These are phyloP conservation scores for Amphiduros pacificus DNA, from an alignment of 2,888 invertebrate genomes.

Conservation along the genomic window DNA sequence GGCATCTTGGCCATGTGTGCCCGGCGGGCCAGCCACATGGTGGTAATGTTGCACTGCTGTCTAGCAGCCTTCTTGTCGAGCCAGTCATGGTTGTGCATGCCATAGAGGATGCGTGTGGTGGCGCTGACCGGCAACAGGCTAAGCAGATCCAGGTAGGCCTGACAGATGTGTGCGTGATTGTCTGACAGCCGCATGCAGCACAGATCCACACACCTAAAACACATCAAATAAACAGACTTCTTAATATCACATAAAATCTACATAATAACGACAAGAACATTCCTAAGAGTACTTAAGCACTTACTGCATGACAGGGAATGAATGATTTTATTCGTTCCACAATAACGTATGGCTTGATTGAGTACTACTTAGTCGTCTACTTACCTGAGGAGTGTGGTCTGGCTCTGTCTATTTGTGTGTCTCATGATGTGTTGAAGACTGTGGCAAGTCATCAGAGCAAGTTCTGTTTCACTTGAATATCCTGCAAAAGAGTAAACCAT, in stretches of 20 bases:
- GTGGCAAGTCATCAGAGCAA: slow-evolving; percentile 38
- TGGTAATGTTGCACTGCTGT: slow-evolving; percentile 36
- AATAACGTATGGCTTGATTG: too few relatives aligned
- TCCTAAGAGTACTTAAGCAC: too few relatives aligned
- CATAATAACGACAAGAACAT: too few relatives aligned
- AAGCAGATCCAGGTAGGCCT: slow-evolving; percentile 46
- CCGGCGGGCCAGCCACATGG: slow-evolving; percentile 50
- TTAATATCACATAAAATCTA: not conserved
- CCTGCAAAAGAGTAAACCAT: slow-evolving; percentile 9
- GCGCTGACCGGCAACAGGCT: slow-evolving; percentile 49
- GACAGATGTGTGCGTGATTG: slow-evolving; percentile 39
- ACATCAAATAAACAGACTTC: not conserved
- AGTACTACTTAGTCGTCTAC: not conserved
- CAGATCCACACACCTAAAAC: slow-evolving; percentile 53
- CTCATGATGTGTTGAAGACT: slow-evolving; percentile 43
- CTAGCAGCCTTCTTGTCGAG: slow-evolving; percentile 1
- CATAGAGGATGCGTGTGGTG: too few relatives aligned
- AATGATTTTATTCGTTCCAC: too few relatives aligned
- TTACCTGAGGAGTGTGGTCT: slow-evolving; percentile 18
- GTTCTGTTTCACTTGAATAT: slow-evolving; percentile 40
- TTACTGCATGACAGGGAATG: too few relatives aligned
- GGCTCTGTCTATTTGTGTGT: slow-evolving; percentile 33
- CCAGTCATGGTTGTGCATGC: too few relatives aligned
- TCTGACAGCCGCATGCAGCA: slow-evolving; percentile 54
- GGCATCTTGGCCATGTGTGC: slow-evolving; percentile 47